Base-by-base conservation (phyloP, 2,888 invertebrate species). In the Galerucella nymphaeae region DNA sequence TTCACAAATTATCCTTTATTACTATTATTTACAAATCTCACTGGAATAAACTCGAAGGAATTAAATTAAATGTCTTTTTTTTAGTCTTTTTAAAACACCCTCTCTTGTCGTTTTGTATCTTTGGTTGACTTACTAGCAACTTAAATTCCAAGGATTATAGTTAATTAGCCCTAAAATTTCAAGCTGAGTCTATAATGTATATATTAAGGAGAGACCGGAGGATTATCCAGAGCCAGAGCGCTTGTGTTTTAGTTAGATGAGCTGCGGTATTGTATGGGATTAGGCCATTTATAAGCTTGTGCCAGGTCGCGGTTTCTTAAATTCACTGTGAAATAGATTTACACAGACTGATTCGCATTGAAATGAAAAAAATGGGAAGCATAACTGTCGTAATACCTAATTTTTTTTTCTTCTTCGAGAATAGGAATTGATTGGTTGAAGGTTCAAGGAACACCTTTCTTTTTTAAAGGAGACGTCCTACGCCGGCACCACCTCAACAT, bases 121-220 rank as follows among this genome's bases (percentile, higher is more conserved):
- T 67, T 70, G 63, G 68, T 66, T 72, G 73, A 74, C 76, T 73
- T 75, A 67, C 68, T 65, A 75, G 75, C 70, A 16, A 75, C 76
- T 75, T 74, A 73, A 75, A 70, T 77, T 72, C 72, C 71, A 71
- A 57, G 75, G 76, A 77, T 79, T 77, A 76, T 64, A 76, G 64
- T 75, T 75, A 77, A 77, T 79, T 77, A 76, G 73, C 57, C 72
- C 64, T 73, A 55, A 68, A 74, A 58, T 70, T 55, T 70, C 70
- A 70, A 50, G 42, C 55, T 23, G 62, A 72, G 73, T 67, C 63
- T 70, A 68, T 74, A 71, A 75, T 75, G 70, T 63, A 30, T 71
- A 67, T 68, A 68, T 71, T 72, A 76, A 76, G 73, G 42, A 53
- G 69, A 74, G 59, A 71, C 71, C 68, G 55, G 67, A 59, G 70